Conservation (phyloP, 2,888 invertebrate species). For the Invenusta paracnida region DNA sequence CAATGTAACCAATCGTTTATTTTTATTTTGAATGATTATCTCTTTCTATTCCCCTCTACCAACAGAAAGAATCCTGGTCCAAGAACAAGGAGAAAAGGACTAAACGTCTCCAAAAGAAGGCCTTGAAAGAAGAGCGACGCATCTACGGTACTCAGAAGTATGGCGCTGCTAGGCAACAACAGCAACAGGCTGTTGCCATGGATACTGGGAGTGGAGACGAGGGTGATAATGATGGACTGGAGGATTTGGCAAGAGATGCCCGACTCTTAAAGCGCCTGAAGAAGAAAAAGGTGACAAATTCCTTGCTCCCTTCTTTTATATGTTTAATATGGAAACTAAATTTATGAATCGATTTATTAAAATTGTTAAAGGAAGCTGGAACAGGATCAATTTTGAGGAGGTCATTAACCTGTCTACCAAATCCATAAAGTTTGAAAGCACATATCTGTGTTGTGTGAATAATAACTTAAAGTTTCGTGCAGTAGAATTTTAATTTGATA, state of each 20-base stretch:
- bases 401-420: too few relatives aligned
- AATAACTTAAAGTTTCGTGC: too few relatives aligned
- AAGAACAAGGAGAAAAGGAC: background rate
- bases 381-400: too few relatives aligned
- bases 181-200: slow-evolving; percentile 64
- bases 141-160: background rate
- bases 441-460: too few relatives aligned
- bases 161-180: background rate
- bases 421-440: too few relatives aligned
- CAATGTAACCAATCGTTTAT: too few relatives aligned
- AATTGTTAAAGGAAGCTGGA: too few relatives aligned
- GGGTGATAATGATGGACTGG: slow-evolving; percentile 57
- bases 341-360: too few relatives aligned
- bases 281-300: slow-evolving; percentile 68
- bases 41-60: too few relatives aligned
- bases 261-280: slow-evolving; percentile 79
- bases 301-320: background rate
- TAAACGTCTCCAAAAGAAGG: slow-evolving; percentile 60
- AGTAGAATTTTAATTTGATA: too few relatives aligned
- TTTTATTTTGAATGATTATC: too few relatives aligned
- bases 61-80: slow-evolving; percentile 29
- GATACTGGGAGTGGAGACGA: slow-evolving; percentile 66
- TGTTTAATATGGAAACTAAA: background rate
- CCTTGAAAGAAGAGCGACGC: slow-evolving; percentile 62
- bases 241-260: slow-evolving; percentile 66